phyloP scores from a whole-genome alignment of 2,888 invertebrate genomes.

The Syritta pipiens region DNA sequence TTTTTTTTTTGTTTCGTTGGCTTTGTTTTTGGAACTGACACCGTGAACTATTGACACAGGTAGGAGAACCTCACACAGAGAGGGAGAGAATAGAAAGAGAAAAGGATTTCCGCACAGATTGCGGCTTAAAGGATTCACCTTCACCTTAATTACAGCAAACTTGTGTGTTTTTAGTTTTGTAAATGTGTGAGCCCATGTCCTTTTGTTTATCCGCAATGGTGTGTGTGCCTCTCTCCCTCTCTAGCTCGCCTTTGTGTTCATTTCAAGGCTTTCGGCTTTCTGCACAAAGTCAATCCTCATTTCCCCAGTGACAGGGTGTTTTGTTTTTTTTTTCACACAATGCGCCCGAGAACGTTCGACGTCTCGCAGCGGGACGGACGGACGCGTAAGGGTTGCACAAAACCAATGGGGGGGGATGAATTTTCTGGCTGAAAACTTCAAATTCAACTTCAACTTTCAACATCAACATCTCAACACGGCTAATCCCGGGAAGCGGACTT shows the following conservation, averaged over 20 bases:
- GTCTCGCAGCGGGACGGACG: neutral
- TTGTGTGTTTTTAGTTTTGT: conserved; percentile 23
- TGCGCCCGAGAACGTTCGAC: neutral
- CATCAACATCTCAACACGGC: neutral
- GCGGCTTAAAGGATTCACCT: conserved; percentile 66
- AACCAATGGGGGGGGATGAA: too few species aligned
- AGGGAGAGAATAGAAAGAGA: neutral
- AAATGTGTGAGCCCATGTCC: conserved; percentile 47
- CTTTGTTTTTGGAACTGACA: conserved; percentile 31
- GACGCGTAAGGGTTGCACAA: neutral
- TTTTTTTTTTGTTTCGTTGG: conserved; percentile 9
- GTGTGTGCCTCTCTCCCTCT: too few species aligned
- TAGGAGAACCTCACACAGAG: conserved; percentile 16
- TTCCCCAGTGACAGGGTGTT: conserved; percentile 37
- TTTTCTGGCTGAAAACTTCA: too few species aligned
- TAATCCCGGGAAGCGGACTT: conserved; percentile 26
- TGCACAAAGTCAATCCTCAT: conserved; percentile 49
- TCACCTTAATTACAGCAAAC: conserved; percentile 59
- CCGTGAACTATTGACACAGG: conserved; percentile 56
- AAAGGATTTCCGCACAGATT: conserved; percentile 44
- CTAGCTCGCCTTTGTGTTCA: neutral
- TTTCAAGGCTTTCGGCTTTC: conserved; percentile 45
- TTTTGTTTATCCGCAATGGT: conserved; percentile 42
- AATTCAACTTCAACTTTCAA: too few species aligned
- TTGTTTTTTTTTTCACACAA: neutral